A percentile compares a stretch with the other conserved stretches of the same genome.
phyloP scores from a whole-genome alignment of 2,888 invertebrate genomes.

The Muscina levida region DNA sequence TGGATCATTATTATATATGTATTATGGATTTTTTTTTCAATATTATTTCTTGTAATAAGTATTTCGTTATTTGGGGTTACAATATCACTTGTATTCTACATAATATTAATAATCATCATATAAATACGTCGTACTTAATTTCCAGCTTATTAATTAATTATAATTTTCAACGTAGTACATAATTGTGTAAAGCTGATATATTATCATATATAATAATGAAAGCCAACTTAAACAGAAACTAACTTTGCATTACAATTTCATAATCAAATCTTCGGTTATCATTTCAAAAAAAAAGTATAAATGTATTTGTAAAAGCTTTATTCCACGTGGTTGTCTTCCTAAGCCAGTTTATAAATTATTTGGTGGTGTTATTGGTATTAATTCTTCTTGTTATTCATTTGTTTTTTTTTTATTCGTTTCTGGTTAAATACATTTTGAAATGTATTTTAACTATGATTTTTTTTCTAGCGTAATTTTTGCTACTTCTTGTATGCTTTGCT shows the following conservation, averaged over 20 bases:
- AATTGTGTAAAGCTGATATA: conserved; percentile 58
- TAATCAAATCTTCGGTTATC: conserved; percentile 30
- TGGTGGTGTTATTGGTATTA: conserved; percentile 60
- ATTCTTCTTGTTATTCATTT: too few relatives aligned
- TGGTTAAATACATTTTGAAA: conserved; percentile 25
- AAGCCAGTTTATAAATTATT: conserved; percentile 35
- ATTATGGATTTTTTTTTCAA: background rate
- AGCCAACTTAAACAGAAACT: conserved; percentile 36
- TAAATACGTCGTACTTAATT: too few relatives aligned
- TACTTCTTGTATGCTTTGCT: conserved; percentile 11
- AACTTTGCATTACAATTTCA: background rate
- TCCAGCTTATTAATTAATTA: background rate
- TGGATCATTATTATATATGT: conserved; percentile 5
- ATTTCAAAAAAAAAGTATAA: conserved; percentile 31
- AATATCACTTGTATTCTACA: conserved; percentile 64
- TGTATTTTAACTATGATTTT: background rate
- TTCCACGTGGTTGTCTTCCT: background rate
- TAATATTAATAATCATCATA: conserved; percentile 23
- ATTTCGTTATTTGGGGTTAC: conserved; percentile 52
- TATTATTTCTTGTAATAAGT: background rate
- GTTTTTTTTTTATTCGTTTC: conserved; percentile 11
- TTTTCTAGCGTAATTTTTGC: conserved; percentile 7
- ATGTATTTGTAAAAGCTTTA: conserved; percentile 47
- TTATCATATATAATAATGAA: conserved; percentile 50
- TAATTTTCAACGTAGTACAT: conserved; percentile 26